Evolutionary conservation across 2,888 invertebrate species (phyloP).

Genomic region (Drepana falcataria): DNA sequence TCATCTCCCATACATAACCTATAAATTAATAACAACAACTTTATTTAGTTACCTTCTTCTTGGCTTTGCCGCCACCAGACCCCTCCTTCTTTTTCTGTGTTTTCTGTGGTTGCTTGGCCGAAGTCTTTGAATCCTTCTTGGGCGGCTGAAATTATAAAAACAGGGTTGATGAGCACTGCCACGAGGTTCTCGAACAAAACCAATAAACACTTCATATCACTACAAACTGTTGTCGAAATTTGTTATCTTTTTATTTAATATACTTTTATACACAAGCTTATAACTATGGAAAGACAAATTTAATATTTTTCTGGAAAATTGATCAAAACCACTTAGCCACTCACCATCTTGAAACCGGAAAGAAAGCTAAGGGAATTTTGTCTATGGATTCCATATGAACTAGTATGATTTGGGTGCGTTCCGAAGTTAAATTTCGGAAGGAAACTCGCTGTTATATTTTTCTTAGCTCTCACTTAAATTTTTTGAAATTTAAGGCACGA

Average conservation of each 20-base stretch:
- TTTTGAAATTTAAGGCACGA: too few species aligned
- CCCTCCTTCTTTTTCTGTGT: slow-evolving; percentile 98
- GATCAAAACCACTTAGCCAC: slow-evolving; percentile 27
- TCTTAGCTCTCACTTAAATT: too few species aligned
- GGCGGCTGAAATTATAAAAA: slow-evolving; percentile 85
- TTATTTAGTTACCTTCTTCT: slow-evolving; percentile 88
- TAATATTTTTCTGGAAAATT: slow-evolving; percentile 7
- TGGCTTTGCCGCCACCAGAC: slow-evolving; percentile 95
- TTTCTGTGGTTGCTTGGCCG: slow-evolving; percentile 95
- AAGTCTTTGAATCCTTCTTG: slow-evolving; percentile 94
- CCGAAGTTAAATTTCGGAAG: background rate
- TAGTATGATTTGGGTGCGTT: background rate
- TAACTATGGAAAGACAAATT: background rate
- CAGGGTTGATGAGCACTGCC: slow-evolving; percentile 43
- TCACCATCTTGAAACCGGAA: slow-evolving; percentile 76
- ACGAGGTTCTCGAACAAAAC: slow-evolving; percentile 47
- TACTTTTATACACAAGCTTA: background rate
- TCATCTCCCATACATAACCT: slow-evolving; percentile 49
- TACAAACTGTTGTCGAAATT: background rate
- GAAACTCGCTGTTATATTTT: background rate
- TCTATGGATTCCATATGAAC: slow-evolving; percentile 26
- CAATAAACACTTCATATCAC: slow-evolving; percentile 1
- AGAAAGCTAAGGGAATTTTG: slow-evolving; percentile 41
- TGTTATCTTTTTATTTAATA: background rate
- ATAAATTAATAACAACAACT: slow-evolving; percentile 32